Conservation (phyloP, 2,113 vertebrate genomes). For the Zingel zingel region DNA sequence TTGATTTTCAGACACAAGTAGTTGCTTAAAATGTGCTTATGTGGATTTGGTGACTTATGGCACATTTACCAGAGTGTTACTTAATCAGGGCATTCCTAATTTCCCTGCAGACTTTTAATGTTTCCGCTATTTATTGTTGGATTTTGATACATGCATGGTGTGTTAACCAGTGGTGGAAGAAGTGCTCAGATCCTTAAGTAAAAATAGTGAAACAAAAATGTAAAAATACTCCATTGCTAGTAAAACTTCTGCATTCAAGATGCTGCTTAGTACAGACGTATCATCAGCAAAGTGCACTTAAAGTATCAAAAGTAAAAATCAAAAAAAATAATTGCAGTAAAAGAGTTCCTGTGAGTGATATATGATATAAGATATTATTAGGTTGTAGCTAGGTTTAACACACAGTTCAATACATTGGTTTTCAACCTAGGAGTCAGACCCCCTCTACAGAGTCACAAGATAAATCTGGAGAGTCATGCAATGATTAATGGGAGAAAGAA, state of each 20-base stretch:
- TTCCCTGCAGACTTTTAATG: neutral
- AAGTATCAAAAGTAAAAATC: neutral
- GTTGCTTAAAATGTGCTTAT: neutral
- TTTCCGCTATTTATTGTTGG: neutral
- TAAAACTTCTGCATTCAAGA: neutral
- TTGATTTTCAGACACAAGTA: constrained; percentile 9
- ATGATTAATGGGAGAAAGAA: neutral
- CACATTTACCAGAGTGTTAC: neutral
- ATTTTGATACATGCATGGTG: neutral
- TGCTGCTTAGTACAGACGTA: neutral
- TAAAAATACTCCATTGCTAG: neutral
- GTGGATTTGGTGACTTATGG: neutral
- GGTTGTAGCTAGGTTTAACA: neutral
- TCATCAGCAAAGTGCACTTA: neutral
- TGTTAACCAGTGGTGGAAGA: neutral
- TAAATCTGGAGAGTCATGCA: neutral
- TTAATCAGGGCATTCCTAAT: neutral
- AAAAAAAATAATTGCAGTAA: neutral
- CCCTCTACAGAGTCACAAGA: neutral
- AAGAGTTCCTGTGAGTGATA: neutral
- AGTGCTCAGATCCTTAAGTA: neutral
- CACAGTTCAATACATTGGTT: neutral
- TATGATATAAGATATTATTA: neutral
- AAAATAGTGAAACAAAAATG: neutral
- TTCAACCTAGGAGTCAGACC: neutral